These are phyloP conservation scores for Platalea minor DNA, from an alignment of 2,797 vertebrate species.

Conservation along the genomic window DNA sequence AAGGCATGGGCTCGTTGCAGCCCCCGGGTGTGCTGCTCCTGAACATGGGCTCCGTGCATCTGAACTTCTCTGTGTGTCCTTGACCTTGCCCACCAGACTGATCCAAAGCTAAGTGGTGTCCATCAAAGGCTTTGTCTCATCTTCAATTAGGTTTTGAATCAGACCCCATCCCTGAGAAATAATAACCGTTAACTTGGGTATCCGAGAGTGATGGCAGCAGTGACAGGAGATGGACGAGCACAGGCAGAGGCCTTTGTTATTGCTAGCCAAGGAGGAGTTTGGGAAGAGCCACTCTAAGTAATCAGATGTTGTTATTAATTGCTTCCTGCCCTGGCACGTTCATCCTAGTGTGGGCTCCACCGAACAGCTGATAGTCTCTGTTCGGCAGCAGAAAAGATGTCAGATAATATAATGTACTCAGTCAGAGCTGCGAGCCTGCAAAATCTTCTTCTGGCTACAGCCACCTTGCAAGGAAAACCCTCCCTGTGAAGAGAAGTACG, in stretches of 20 bases:
- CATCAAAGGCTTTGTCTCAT: background rate
- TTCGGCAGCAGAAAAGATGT: background rate
- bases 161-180: background rate
- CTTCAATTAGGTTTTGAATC: background rate
- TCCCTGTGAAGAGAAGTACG: background rate
- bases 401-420: background rate
- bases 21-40: background rate
- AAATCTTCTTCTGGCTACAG: background rate
- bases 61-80: background rate
- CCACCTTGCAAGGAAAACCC: background rate
- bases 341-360: background rate
- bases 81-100: background rate
- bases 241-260: background rate
- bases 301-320: slow-evolving; percentile 13
- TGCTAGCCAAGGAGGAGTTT: background rate
- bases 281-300: background rate
- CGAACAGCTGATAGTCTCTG: background rate
- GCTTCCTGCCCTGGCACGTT: background rate
- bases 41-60: accelerated
- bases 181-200: background rate
- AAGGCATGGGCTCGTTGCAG: accelerated
- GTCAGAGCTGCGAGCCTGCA: background rate
- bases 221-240: background rate
- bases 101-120: background rate
- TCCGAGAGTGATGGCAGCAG: background rate